Percentiles rank a stretch among this genome's conserved stretches.
Conservation (phyloP, 2,888 invertebrate species). For the Onthophagus sagittarius region DNA sequence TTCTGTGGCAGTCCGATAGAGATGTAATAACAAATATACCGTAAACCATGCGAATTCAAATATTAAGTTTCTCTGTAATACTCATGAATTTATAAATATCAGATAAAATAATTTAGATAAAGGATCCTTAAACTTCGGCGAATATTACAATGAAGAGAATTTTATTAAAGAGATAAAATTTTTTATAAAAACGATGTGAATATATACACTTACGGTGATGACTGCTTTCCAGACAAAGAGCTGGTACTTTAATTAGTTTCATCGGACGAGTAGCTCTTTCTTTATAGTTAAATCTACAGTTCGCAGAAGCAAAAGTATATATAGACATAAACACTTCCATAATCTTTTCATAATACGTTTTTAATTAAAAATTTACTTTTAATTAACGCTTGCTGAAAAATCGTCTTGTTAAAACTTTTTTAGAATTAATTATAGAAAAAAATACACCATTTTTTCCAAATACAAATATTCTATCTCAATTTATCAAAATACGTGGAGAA, state of each 20-base stretch:
- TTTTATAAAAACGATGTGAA: background rate
- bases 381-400: background rate
- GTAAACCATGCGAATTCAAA: background rate
- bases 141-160: background rate
- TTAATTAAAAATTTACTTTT: background rate
- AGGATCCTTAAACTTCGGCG: background rate
- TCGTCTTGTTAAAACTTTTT: no score
- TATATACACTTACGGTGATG: background rate
- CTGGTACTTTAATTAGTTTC: background rate
- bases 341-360: background rate
- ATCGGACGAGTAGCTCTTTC: background rate
- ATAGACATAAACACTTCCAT: background rate
- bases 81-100: background rate
- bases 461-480: no score
- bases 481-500: no score
- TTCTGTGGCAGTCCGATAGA: background rate
- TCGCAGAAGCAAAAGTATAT: background rate
- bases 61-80: background rate
- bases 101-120: background rate
- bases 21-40: background rate
- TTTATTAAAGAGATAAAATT: background rate
- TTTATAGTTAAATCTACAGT: background rate
- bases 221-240: background rate
- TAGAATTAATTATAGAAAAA: no score
- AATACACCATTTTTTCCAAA: no score